Percentiles rank a stretch among this genome's conserved stretches.
Evolutionary conservation across 2,888 invertebrate genomes (phyloP).

Genomic region (Mimumesa dahlbomi): DNA sequence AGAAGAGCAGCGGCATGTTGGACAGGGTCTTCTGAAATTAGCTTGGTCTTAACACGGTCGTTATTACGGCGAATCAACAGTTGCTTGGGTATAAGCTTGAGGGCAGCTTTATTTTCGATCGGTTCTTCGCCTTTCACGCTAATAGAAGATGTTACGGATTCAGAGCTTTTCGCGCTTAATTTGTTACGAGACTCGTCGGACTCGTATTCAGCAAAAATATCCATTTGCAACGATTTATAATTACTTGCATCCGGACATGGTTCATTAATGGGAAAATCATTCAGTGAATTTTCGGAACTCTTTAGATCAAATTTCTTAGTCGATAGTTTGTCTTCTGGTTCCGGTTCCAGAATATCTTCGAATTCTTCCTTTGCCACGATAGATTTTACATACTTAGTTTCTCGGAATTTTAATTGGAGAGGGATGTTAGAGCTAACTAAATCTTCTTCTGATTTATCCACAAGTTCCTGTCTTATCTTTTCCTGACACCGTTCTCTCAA

Average conservation of each 20-base stretch:
- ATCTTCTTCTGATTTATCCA: conserved; percentile 38
- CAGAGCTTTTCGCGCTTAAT: conserved; percentile 7
- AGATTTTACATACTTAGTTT: conserved; percentile 28
- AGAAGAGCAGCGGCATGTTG: conserved; percentile 53
- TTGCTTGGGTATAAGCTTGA: conserved; percentile 74
- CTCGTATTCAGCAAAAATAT: conserved; percentile 70
- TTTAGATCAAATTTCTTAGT: conserved; percentile 29
- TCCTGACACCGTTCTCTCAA: conserved; percentile 10
- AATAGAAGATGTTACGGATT: not conserved
- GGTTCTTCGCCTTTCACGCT: conserved; percentile 50
- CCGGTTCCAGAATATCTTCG: conserved; percentile 20
- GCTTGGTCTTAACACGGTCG: conserved; percentile 50
- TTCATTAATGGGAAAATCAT: conserved; percentile 35
- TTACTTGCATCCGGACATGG: conserved; percentile 12
- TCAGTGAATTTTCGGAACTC: conserved; percentile 13
- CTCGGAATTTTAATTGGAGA: conserved; percentile 50
- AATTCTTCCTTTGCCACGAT: conserved; percentile 31
- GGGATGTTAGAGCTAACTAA: conserved; percentile 42
- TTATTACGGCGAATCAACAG: conserved; percentile 64
- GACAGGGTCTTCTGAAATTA: conserved; percentile 45
- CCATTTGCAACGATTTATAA: conserved; percentile 61
- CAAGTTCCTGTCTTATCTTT: conserved; percentile 34
- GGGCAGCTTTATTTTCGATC: conserved; percentile 45
- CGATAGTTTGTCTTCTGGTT: conserved; percentile 27
- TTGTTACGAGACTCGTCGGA: conserved; percentile 33